Percentiles rank a stretch among this genome's conserved stretches.
phyloP scores from a whole-genome alignment of 1,140 invertebrate genomes.

The Zaprionus camerounensis region DNA sequence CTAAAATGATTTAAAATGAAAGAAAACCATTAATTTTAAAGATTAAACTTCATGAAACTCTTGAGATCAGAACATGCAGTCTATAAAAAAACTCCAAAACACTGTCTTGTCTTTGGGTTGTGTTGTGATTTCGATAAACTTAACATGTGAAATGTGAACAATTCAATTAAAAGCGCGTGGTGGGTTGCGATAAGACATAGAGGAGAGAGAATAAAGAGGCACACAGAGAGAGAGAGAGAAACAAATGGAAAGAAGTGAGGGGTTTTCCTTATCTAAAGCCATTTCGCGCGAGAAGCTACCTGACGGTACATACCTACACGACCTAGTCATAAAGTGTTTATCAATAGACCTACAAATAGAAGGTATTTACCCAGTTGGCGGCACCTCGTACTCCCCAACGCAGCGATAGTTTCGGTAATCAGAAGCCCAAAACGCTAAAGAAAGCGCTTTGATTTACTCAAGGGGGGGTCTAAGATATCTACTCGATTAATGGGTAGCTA shows the following conservation, averaged over 20 bases:
- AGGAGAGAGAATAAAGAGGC: neutral
- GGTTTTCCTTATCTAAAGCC: constrained; percentile 56
- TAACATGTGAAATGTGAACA: constrained; percentile 37
- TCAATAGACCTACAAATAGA: constrained; percentile 32
- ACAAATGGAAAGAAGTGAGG: neutral
- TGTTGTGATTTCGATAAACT: constrained; percentile 32
- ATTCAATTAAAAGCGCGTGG: constrained; percentile 55
- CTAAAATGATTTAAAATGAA: neutral
- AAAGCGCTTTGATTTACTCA: constrained; percentile 21
- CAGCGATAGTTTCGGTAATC: constrained; percentile 24
- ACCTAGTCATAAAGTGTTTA: constrained; percentile 29
- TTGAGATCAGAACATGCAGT: neutral
- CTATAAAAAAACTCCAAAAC: neutral
- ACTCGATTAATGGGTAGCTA: constrained; percentile 67
- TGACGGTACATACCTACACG: constrained; percentile 1
- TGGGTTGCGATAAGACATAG: constrained; percentile 5
- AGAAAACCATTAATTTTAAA: neutral
- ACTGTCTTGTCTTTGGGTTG: constrained; percentile 25
- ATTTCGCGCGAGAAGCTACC: constrained; percentile 28
- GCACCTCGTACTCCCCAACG: neutral
- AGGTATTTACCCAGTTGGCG: constrained; percentile 11
- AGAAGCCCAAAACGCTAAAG: neutral
- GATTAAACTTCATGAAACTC: too few relatives aligned
- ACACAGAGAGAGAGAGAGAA: neutral
- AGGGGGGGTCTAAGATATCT: constrained; percentile 41